Evolutionary conservation across 2,888 invertebrate species (phyloP).

Genomic region (Philhelius pedissequus): DNA sequence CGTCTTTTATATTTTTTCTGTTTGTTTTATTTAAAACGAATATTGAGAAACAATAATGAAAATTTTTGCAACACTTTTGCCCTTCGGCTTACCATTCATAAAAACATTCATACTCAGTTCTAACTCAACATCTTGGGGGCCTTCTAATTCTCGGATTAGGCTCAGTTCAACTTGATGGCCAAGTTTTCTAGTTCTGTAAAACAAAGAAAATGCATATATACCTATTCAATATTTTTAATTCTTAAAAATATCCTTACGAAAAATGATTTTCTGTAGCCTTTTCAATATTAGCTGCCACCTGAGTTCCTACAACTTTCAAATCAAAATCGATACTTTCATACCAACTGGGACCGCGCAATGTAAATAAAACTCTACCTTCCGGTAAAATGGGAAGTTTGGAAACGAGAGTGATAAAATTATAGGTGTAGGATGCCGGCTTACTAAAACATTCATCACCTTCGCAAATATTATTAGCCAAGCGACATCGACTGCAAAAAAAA

Average conservation of each 20-base stretch:
- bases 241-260: conserved; percentile 78
- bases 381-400: conserved; percentile 87
- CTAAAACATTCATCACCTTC: conserved; percentile 86
- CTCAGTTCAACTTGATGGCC: conserved; percentile 88
- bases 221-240: conserved; percentile 68
- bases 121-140: conserved; percentile 94
- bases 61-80: conserved; percentile 91
- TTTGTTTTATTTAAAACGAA: conserved; percentile 84
- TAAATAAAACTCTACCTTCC: conserved; percentile 86
- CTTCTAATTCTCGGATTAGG: conserved; percentile 86
- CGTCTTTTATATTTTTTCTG: too few species aligned
- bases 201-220: not conserved
- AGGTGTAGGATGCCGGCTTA: conserved; percentile 92
- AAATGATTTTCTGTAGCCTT: conserved; percentile 82
- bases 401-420: conserved; percentile 95
- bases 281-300: conserved; percentile 82
- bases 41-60: conserved; percentile 92
- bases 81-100: conserved; percentile 85
- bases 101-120: conserved; percentile 92
- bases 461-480: conserved; percentile 85
- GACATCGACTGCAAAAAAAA: conserved; percentile 86
- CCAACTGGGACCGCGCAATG: conserved; percentile 90
- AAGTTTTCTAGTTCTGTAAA: conserved; percentile 79
- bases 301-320: conserved; percentile 84
- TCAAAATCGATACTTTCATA: conserved; percentile 87